These are phyloP conservation scores for Ranitomeya imitator DNA, from an alignment of 2,113 vertebrate genomes.

Conservation along the genomic window DNA sequence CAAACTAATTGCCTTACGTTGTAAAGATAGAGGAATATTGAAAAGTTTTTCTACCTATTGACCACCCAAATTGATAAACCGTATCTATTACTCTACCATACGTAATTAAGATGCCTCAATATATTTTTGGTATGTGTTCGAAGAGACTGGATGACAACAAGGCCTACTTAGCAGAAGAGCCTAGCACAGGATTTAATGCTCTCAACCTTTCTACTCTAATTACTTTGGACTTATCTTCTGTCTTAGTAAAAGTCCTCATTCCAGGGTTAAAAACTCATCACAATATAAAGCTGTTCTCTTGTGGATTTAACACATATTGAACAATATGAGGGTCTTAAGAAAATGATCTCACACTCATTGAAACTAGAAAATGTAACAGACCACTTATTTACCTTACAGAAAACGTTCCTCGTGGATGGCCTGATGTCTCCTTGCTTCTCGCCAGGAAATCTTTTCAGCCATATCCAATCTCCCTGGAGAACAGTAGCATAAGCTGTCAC, in stretches of 20 bases:
- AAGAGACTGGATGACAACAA: neutral
- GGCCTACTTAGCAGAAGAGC: neutral
- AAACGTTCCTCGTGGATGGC: slow-evolving; percentile 73
- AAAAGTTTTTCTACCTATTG: no score
- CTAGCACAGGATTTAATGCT: neutral
- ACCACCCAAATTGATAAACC: no score
- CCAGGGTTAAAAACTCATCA: neutral
- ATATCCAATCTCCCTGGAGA: slow-evolving; percentile 93
- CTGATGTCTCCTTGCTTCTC: slow-evolving; percentile 68
- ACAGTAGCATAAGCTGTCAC: neutral
- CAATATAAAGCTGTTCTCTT: neutral
- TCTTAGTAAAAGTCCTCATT: neutral
- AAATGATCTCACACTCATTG: neutral
- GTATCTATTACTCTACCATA: no score
- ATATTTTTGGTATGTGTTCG: neutral
- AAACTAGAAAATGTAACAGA: neutral
- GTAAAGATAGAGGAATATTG: no score
- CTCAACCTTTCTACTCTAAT: neutral
- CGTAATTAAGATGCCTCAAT: no score
- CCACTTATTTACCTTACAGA: slow-evolving; percentile 76
- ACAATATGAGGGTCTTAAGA: neutral
- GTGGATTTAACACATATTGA: neutral
- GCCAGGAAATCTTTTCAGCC: slow-evolving; percentile 88
- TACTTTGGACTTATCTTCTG: neutral
- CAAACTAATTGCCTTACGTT: no score